phyloP scores from a whole-genome alignment of 2,888 invertebrate genomes.

The Athetis lepigone region DNA sequence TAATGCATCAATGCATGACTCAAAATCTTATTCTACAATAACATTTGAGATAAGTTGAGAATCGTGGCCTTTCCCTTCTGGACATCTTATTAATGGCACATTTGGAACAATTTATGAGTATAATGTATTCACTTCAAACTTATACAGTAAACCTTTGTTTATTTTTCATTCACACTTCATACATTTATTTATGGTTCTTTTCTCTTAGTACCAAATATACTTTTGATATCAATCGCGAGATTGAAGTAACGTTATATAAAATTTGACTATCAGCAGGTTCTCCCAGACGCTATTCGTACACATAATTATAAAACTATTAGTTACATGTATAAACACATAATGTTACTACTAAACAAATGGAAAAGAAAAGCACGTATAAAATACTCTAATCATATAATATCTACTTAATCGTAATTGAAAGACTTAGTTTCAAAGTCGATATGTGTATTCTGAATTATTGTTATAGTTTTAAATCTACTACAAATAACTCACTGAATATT shows the following conservation, averaged over 20 bases:
- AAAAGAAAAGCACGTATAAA: conserved; percentile 57
- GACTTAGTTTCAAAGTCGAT: conserved; percentile 57
- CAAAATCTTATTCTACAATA: conserved; percentile 61
- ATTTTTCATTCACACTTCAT: conserved; percentile 59
- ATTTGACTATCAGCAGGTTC: conserved; percentile 58
- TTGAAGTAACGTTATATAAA: conserved; percentile 55
- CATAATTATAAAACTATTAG: conserved; percentile 45
- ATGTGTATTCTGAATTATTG: conserved; percentile 63
- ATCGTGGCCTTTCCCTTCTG: conserved; percentile 54
- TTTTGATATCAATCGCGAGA: conserved; percentile 53
- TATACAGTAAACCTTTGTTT: conserved; percentile 49
- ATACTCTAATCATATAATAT: conserved; percentile 52
- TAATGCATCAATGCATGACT: conserved; percentile 61
- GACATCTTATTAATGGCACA: conserved; percentile 63
- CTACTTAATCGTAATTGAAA: conserved; percentile 58
- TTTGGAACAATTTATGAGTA: conserved; percentile 67
- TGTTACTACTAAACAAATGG: conserved; percentile 47
- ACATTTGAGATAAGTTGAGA: conserved; percentile 63
- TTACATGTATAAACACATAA: conserved; percentile 44
- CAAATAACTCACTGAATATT: conserved; percentile 56
- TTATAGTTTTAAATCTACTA: conserved; percentile 47
- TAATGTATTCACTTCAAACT: conserved; percentile 61
- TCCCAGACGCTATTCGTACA: conserved; percentile 43
- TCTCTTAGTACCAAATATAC: conserved; percentile 61
- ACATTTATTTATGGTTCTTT: conserved; percentile 38